These are phyloP conservation scores for Eucriotettix oculatus DNA, from an alignment of 2,888 invertebrate species.

Conservation along the genomic window DNA sequence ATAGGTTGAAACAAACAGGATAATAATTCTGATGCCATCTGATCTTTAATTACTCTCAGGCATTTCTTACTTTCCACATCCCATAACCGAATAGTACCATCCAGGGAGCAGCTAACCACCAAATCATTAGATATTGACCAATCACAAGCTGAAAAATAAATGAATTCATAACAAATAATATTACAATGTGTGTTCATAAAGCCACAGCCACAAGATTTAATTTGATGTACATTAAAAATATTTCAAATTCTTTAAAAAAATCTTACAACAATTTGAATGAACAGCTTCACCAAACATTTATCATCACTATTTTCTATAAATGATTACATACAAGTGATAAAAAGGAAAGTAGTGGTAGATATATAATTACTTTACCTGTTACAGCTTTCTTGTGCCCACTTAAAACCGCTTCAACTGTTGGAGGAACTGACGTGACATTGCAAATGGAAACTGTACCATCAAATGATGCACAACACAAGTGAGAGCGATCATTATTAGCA, in stretches of 20 bases:
- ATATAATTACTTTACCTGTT: conserved; percentile 35
- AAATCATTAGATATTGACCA: conserved; percentile 78
- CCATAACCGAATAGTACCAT: conserved; percentile 62
- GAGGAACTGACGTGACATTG: conserved; percentile 53
- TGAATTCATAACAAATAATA: not conserved
- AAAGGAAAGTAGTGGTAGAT: no score
- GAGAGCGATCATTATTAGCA: conserved; percentile 68
- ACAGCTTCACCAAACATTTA: not conserved
- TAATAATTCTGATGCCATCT: conserved; percentile 40
- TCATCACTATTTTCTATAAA: not conserved
- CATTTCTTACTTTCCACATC: conserved; percentile 34
- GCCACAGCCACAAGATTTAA: not conserved
- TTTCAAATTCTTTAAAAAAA: not conserved
- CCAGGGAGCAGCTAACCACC: conserved; percentile 58
- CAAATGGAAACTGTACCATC: conserved; percentile 69
- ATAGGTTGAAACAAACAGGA: conserved; percentile 68
- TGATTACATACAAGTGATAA: not conserved
- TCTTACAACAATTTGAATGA: not conserved
- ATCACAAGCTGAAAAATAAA: conserved; percentile 41
- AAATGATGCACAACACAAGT: conserved; percentile 60
- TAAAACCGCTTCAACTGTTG: conserved; percentile 51
- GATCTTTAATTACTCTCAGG: conserved; percentile 46
- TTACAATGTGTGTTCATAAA: not conserved
- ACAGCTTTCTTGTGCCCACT: conserved; percentile 60
- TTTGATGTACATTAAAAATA: not conserved